Percentiles rank a stretch among this genome's conserved stretches.
Conservation (phyloP, 2,113 vertebrate genomes). For the Petroica traversi region DNA sequence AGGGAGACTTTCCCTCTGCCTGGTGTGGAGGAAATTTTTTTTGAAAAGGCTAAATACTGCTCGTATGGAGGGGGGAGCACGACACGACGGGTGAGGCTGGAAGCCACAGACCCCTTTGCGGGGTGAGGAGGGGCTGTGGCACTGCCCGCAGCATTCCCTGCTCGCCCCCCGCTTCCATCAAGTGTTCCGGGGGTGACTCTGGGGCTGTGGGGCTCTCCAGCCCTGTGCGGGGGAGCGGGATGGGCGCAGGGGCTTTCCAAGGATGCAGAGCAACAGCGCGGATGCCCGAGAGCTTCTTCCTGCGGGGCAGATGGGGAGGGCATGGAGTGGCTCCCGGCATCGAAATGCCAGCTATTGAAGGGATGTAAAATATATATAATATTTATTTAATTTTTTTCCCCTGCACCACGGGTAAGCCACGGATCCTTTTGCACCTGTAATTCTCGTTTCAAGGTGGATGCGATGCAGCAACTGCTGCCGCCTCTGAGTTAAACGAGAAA, state of each 20-base stretch:
- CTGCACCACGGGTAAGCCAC: background rate
- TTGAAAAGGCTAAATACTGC: background rate
- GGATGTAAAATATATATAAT: background rate
- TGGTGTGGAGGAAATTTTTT: background rate
- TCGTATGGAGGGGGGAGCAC: fast-evolving
- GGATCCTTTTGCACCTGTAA: background rate
- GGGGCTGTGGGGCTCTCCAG: background rate
- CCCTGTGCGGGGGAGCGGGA: background rate
- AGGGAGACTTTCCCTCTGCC: background rate
- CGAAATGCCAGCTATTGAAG: background rate
- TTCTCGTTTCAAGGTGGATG: background rate
- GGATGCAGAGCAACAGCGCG: slow-evolving; percentile 69
- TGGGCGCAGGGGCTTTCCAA: slow-evolving; percentile 73
- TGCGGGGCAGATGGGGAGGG: background rate
- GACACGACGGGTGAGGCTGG: background rate
- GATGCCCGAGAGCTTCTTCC: slow-evolving; percentile 30
- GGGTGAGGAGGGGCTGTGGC: background rate
- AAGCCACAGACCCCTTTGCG: background rate
- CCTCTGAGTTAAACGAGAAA: background rate
- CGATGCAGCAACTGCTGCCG: background rate
- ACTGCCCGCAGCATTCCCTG: background rate
- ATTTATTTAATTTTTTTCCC: fast-evolving
- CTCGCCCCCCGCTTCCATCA: background rate
- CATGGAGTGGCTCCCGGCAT: background rate
- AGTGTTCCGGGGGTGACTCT: fast-evolving